Percentiles rank a stretch among this genome's conserved stretches.
Evolutionary conservation across 2,797 vertebrate species (phyloP).

Genomic region (Salarias fasciatus): DNA sequence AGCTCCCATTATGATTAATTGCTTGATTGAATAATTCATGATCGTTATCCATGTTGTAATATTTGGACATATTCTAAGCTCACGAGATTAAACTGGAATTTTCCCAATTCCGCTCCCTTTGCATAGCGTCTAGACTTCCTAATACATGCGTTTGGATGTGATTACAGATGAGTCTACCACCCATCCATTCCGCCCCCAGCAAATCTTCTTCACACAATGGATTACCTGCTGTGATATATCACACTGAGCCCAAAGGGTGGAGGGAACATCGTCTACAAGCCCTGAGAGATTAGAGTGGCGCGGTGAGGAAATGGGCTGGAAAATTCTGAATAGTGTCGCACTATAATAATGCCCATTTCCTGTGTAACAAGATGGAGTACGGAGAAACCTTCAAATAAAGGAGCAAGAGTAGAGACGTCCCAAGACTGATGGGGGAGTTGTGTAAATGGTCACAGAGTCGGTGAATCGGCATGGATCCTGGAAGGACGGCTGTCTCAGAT

Average conservation of each 20-base stretch:
- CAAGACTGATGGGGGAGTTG: slow-evolving; percentile 40
- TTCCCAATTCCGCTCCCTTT: background rate
- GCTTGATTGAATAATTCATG: slow-evolving; percentile 1
- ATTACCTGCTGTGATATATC: slow-evolving; percentile 50
- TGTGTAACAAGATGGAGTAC: slow-evolving; percentile 63
- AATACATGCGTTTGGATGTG: background rate
- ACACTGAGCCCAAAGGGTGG: slow-evolving; percentile 9
- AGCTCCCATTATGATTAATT: slow-evolving; percentile 6
- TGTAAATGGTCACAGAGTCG: slow-evolving; percentile 42
- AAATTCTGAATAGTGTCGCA: slow-evolving; percentile 54
- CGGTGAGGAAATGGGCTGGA: slow-evolving; percentile 63
- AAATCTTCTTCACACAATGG: slow-evolving; percentile 1
- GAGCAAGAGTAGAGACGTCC: slow-evolving; percentile 34
- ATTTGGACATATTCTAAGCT: background rate
- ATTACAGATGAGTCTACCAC: background rate
- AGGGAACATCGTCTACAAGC: slow-evolving; percentile 38
- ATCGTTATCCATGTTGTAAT: background rate
- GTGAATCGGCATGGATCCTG: slow-evolving; percentile 9
- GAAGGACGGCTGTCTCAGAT: too few relatives aligned
- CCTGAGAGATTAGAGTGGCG: slow-evolving; percentile 45
- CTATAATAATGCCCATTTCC: slow-evolving; percentile 52
- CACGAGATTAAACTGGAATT: background rate
- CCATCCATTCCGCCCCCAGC: background rate
- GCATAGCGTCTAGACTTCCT: background rate
- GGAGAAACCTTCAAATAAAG: slow-evolving; percentile 31